These are phyloP conservation scores for Litocranius walleri DNA, from an alignment of 2,113 vertebrate genomes.

Conservation along the genomic window DNA sequence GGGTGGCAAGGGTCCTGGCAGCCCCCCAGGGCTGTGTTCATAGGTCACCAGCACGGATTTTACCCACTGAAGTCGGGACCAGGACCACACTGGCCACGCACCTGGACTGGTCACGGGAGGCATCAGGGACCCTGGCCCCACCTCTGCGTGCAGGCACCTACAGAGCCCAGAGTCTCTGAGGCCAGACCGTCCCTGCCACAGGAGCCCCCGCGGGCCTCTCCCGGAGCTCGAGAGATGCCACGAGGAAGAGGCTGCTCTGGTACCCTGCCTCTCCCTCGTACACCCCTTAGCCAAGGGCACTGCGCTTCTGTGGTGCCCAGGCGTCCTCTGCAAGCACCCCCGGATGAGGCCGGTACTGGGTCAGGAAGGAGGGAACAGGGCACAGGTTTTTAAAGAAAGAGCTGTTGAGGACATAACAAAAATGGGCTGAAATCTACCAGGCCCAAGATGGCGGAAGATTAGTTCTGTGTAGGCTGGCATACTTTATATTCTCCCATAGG, in stretches of 20 bases:
- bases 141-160: not conserved
- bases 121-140: not conserved
- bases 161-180: not conserved
- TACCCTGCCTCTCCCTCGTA: not conserved
- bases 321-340: not conserved
- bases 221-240: not conserved
- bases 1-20: not conserved
- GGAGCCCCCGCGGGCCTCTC: fast-evolving
- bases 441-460: not conserved
- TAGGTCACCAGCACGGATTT: not conserved
- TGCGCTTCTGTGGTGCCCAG: not conserved
- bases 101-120: not conserved
- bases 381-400: not conserved
- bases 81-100: fast-evolving
- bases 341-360: fast-evolving
- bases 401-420: not conserved
- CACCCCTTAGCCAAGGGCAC: not conserved
- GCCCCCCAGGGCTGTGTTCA: not conserved
- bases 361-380: not conserved
- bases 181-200: not conserved
- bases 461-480: not conserved
- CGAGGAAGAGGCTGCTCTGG: not conserved
- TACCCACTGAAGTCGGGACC: not conserved
- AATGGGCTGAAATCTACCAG: not conserved
- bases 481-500: not conserved